Conservation (phyloP, 2,113 vertebrate genomes). For the Numenius arquata region DNA sequence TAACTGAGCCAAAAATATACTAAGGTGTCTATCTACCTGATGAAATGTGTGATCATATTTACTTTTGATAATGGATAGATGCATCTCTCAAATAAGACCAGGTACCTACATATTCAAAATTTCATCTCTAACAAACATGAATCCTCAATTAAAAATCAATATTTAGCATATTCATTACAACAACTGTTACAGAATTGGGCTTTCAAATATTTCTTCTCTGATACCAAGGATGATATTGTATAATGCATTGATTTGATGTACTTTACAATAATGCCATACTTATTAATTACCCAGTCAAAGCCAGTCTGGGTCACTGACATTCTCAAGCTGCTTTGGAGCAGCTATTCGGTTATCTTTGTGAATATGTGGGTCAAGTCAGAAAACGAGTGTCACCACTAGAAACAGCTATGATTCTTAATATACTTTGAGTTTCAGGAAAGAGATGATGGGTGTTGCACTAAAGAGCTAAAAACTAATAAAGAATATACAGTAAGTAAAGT, state of each 20-base stretch:
- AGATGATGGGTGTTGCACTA: neutral
- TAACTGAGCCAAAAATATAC: neutral
- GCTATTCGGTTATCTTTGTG: neutral
- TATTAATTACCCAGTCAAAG: neutral
- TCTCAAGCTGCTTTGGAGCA: neutral
- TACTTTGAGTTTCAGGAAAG: neutral
- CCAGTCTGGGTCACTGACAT: neutral
- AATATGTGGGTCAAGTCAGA: neutral
- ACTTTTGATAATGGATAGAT: neutral
- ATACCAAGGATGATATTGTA: neutral
- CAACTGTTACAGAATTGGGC: neutral
- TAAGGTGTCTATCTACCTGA: neutral
- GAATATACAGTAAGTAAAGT: neutral
- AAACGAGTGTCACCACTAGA: neutral
- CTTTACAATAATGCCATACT: neutral
- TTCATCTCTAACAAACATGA: slow-evolving; percentile 34
- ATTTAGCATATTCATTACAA: no score
- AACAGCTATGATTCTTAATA: neutral
- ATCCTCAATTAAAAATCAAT: neutral
- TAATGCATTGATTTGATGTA: neutral
- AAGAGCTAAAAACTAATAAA: neutral
- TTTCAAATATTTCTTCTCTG: slow-evolving; percentile 23
- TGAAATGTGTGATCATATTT: neutral
- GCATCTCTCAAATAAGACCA: slow-evolving; percentile 9
- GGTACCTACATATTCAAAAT: neutral